phyloP scores from a whole-genome alignment of 1,140 invertebrate genomes.

The Thaumetopoea pityocampa region DNA sequence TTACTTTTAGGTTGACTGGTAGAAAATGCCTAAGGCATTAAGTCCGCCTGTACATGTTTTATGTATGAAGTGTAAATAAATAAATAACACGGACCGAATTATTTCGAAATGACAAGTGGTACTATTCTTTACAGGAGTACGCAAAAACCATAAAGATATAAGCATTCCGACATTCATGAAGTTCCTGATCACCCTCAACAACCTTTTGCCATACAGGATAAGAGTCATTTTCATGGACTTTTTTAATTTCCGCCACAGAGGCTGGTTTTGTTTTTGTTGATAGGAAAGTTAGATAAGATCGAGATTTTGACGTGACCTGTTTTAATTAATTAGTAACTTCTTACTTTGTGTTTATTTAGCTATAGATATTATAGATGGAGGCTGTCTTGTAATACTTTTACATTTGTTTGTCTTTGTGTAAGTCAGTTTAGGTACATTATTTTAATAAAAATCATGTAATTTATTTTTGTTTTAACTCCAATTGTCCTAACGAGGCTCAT shows the following conservation, averaged over 20 bases:
- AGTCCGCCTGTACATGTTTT: too few species aligned
- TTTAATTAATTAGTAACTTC: neutral
- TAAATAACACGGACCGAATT: too few species aligned
- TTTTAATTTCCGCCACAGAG: conserved; percentile 56
- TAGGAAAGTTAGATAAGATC: conserved; percentile 1
- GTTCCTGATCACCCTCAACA: conserved; percentile 43
- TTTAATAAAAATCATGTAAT: conserved; percentile 8
- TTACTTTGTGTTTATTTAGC: conserved; percentile 9
- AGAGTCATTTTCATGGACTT: conserved; percentile 63
- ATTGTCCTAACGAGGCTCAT: too few species aligned
- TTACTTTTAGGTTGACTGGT: too few species aligned
- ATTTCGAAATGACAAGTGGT: too few species aligned
- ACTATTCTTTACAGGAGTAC: conserved; percentile 46
- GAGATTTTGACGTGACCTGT: neutral
- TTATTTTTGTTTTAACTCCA: neutral
- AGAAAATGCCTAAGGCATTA: too few species aligned
- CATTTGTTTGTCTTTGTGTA: neutral
- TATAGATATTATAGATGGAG: conserved; percentile 1
- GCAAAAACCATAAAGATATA: conserved; percentile 52
- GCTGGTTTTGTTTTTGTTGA: conserved; percentile 68
- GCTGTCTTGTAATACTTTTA: neutral
- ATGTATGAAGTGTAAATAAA: too few species aligned
- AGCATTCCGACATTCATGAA: conserved; percentile 58
- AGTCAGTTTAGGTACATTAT: neutral
- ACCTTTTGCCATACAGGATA: conserved; percentile 62